Evolutionary conservation across 2,797 vertebrate genomes (phyloP).

Genomic region (Forpus xanthops): DNA sequence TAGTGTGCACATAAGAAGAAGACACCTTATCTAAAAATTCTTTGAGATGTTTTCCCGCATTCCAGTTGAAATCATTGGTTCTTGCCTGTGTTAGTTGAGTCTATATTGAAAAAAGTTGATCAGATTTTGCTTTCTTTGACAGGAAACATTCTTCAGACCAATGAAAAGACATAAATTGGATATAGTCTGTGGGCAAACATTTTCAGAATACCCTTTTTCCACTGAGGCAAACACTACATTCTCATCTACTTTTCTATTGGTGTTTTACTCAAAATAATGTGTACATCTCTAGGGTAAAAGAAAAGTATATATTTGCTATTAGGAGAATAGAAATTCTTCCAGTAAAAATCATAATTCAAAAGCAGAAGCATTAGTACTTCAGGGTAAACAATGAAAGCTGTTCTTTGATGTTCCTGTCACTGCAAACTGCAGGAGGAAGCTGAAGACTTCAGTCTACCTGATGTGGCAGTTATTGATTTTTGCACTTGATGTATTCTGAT

Average conservation of each 20-base stretch:
- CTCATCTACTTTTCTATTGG: background rate
- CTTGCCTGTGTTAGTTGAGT: background rate
- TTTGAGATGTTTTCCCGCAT: constrained; percentile 33
- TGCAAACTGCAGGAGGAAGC: constrained; percentile 11
- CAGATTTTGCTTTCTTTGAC: background rate
- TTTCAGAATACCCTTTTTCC: background rate
- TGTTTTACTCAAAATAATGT: background rate
- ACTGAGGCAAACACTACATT: background rate
- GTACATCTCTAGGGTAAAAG: background rate
- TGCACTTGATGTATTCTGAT: background rate
- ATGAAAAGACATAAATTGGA: background rate
- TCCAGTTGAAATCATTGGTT: background rate
- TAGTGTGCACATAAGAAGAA: background rate
- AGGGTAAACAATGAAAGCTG: background rate
- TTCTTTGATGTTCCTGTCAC: background rate
- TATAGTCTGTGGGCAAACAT: background rate
- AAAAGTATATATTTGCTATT: constrained; percentile 17
- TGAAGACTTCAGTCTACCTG: background rate
- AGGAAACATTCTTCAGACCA: background rate
- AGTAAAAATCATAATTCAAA: constrained; percentile 37
- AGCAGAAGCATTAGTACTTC: constrained; percentile 13
- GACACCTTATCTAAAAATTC: background rate
- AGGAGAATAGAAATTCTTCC: constrained; percentile 15
- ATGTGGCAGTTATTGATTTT: constrained; percentile 41
- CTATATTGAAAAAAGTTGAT: background rate